Conservation (phyloP, 2,888 invertebrate species). For the Muscina levida region DNA sequence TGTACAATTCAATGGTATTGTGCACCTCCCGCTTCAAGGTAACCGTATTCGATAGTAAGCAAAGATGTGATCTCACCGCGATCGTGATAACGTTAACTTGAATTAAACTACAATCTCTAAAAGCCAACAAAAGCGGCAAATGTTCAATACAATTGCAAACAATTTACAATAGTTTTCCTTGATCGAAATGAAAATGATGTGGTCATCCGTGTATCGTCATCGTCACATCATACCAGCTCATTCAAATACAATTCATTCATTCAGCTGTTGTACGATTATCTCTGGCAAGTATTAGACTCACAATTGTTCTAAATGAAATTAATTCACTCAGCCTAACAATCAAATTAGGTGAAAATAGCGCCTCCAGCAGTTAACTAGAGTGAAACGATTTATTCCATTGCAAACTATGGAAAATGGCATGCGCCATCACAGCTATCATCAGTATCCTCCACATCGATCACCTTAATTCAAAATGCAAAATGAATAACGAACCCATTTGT, state of each 20-base stretch:
- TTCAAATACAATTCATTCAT: conserved; percentile 24
- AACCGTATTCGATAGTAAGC: too few species aligned
- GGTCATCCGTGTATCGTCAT: not conserved
- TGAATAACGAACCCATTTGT: too few species aligned
- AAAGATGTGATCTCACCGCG: not conserved
- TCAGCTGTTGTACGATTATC: not conserved
- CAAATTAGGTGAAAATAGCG: not conserved
- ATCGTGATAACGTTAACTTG: conserved; percentile 9
- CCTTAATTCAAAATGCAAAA: not conserved
- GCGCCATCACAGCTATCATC: conserved; percentile 24
- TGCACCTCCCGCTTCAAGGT: too few species aligned
- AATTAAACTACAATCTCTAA: conserved; percentile 24
- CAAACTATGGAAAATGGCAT: not conserved
- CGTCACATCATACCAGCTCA: conserved; percentile 7
- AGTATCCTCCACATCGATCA: not conserved
- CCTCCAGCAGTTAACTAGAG: not conserved
- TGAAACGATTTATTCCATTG: not conserved
- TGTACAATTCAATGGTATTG: too few species aligned
- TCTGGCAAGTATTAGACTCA: not conserved
- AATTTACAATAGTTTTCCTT: conserved; percentile 10
- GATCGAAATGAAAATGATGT: conserved; percentile 38
- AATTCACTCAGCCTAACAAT: conserved; percentile 7
- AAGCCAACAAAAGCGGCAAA: not conserved
- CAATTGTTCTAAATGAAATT: conserved; percentile 6
- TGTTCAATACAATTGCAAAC: conserved; percentile 14